phyloP scores from a whole-genome alignment of 1,140 invertebrate genomes.

The Bradysia coprophila region DNA sequence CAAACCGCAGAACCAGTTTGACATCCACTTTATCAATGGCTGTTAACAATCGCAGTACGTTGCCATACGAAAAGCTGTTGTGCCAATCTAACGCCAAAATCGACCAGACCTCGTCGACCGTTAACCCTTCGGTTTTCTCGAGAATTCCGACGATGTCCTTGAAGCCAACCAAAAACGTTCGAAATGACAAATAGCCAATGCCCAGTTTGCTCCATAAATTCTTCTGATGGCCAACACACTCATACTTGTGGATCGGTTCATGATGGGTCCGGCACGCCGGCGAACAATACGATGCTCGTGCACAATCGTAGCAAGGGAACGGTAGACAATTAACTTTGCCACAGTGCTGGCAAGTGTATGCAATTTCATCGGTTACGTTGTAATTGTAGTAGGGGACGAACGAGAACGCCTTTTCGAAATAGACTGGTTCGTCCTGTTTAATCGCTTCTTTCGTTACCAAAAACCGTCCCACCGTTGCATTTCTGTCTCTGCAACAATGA shows the following conservation, averaged over 20 bases:
- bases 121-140: no score
- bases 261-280: conserved; percentile 1
- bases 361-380: not conserved
- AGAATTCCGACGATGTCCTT: no score
- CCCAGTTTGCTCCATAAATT: conserved; percentile 3
- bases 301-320: conserved; percentile 3
- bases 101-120: no score
- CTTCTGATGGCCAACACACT: conserved; percentile 3
- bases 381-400: conserved; percentile 3
- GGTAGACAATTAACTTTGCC: conserved; percentile 2
- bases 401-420: conserved; percentile 1
- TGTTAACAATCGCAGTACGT: not conserved
- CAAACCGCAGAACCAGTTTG: not conserved
- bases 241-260: conserved; percentile 2
- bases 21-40: conserved; percentile 1
- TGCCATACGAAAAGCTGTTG: not conserved
- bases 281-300: conserved; percentile 1
- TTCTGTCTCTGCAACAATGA: no score
- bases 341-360: conserved; percentile 4
- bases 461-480: no score
- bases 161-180: conserved; percentile 1
- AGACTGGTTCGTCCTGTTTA: conserved; percentile 2
- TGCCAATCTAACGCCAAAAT: no score
- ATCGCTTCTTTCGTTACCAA: no score
- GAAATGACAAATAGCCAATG: conserved; percentile 4